phyloP scores from a whole-genome alignment of 1,140 invertebrate genomes.

The Phymastichus coffea region DNA sequence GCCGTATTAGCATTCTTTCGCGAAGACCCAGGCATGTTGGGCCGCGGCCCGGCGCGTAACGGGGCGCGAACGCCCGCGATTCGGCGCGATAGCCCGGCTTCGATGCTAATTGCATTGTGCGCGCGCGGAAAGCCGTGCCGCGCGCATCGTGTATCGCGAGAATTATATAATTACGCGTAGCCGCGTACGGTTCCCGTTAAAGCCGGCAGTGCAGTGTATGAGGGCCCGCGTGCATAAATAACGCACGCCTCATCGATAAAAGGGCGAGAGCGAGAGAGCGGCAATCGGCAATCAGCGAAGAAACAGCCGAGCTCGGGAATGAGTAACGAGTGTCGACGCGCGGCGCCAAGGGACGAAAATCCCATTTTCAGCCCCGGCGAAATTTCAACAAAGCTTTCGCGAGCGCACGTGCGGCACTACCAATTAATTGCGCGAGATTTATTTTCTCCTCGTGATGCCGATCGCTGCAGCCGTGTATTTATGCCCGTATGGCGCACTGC shows the following conservation, averaged over 20 bases:
- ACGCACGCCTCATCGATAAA: too few species aligned
- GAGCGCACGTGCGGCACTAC: neutral
- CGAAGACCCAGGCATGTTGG: neutral
- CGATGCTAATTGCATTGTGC: conserved; percentile 19
- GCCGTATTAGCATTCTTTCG: conserved; percentile 19
- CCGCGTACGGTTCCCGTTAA: neutral
- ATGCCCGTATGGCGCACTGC: too few species aligned
- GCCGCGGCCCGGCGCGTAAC: neutral
- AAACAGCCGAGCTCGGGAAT: neutral
- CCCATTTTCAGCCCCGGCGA: neutral
- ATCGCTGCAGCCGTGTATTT: too few species aligned
- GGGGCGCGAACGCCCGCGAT: neutral
- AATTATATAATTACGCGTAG: neutral
- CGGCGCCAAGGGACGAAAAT: neutral
- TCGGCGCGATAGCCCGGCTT: conserved; percentile 4
- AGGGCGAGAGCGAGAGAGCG: too few species aligned
- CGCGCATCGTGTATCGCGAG: neutral
- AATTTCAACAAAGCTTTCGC: neutral
- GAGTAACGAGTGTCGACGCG: neutral
- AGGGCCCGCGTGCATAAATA: too few species aligned
- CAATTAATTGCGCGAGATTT: conserved; percentile 30
- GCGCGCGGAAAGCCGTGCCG: too few species aligned
- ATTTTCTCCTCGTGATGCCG: conserved; percentile 18
- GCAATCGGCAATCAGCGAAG: too few species aligned
- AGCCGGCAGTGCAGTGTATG: neutral